Evolutionary conservation across 2,113 vertebrate genomes (phyloP), one percentile per base, ranked within the genome.

Genomic region (Tragulus kanchil): DNA sequence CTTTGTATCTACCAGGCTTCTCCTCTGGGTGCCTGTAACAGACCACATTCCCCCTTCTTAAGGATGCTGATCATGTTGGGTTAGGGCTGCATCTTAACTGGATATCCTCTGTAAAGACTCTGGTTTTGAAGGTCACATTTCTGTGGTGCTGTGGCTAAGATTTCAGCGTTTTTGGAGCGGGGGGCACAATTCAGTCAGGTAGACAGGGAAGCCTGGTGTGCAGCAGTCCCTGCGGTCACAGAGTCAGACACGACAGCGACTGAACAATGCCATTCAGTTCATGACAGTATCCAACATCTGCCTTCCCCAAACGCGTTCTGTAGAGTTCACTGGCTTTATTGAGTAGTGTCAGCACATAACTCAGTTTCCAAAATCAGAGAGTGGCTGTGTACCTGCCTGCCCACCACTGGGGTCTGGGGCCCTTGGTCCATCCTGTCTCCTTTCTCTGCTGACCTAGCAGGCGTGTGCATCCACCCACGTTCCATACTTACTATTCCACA

Each of bases 401-500:
- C 19, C 52, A 2, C 21, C 10, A 1, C 36, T 16, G 6, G 11
- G 14, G 45, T 45, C 45, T 1, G 9, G 9, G 19, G 21, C 65
- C 10, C 54, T 16, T 25, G 5, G 42, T 11, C 10, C 52, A 21
- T 19, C 56, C 31, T 6, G 31, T 21, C 21, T 15, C 26, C 31
- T 16, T 4, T 0, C 50, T 26, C 31, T 1, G 8, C 59, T 8
- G 85, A 16, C 16, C 78, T 2, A 12, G 59, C 28, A 1, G 36
- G n/a, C 26, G 13, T 26, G 45, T n/a, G 23, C 0, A 13, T 28
- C 28, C 52, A 11, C 56, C 2, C 3, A 1, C 0, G 13, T 1
- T 2, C 71, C 1, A 21, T 61, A 1, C 31, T 64, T 26, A 3
- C 11, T 26, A 21, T 48, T 31, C 26, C 4, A 0, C 8, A 4